Evolutionary conservation across 2,888 invertebrate genomes (phyloP).

Genomic region (Caenorhabditis virilis): DNA sequence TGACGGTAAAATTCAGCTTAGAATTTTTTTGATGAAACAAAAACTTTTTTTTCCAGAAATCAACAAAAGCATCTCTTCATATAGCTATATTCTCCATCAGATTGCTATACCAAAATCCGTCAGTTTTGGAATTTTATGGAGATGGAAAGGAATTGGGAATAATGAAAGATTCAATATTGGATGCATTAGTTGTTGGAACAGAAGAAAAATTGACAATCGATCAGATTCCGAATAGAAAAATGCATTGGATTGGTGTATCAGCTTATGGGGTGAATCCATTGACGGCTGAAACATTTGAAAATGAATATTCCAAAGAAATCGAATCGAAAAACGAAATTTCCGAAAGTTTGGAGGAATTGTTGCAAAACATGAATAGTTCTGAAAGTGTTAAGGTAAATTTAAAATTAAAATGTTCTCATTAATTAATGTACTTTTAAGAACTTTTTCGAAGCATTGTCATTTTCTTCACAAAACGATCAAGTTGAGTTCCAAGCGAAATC

Average conservation of each 20-base stretch:
- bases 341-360: not conserved
- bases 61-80: constrained; percentile 16
- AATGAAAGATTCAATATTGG: too few relatives aligned
- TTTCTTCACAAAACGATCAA: not conserved
- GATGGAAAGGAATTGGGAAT: too few relatives aligned
- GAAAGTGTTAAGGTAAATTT: too few relatives aligned
- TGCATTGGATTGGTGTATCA: not conserved
- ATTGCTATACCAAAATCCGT: constrained; percentile 8
- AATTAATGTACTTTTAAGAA: not conserved
- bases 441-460: constrained; percentile 4
- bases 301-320: too few relatives aligned
- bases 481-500: not conserved
- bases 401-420: too few relatives aligned
- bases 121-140: constrained; percentile 10
- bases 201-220: too few relatives aligned
- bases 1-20: constrained; percentile 4
- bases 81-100: constrained; percentile 19
- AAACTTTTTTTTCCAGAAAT: constrained; percentile 8
- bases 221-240: not conserved
- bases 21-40: not conserved
- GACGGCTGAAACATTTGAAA: constrained; percentile 5
- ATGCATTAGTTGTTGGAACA: too few relatives aligned
- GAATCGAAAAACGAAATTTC: not conserved
- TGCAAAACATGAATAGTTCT: too few relatives aligned
- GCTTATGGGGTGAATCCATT: not conserved